Evolutionary conservation across 2,113 vertebrate genomes (phyloP).

Genomic region (Rhinoderma darwinii): DNA sequence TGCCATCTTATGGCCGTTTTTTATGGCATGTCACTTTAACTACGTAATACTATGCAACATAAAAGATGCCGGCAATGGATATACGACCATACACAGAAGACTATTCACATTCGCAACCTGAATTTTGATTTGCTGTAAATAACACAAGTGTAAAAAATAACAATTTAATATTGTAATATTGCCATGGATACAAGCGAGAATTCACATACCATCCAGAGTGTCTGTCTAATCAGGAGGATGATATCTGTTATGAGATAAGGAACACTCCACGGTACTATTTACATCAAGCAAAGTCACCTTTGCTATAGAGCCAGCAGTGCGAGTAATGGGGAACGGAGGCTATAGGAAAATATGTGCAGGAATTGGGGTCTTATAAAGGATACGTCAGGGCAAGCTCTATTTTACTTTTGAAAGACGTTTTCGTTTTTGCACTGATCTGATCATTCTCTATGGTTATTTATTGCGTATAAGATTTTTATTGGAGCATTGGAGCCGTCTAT

Average conservation of each 20-base stretch:
- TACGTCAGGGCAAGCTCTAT: not conserved
- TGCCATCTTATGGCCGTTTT: not conserved
- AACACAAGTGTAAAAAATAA: not conserved
- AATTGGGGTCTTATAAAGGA: conserved; percentile 8
- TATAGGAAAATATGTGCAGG: not conserved
- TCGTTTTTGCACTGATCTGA: not conserved
- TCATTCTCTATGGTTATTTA: not conserved
- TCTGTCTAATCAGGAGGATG: conserved; percentile 8
- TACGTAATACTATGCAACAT: not conserved
- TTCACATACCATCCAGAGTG: not conserved
- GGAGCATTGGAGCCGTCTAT: not conserved
- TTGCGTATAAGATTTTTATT: not conserved
- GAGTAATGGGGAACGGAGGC: conserved; percentile 22
- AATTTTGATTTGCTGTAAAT: not conserved
- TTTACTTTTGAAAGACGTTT: not conserved
- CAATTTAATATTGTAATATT: conserved; percentile 4
- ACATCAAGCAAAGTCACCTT: conserved; percentile 41
- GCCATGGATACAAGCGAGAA: not conserved
- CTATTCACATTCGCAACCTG: not conserved
- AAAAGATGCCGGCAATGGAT: not conserved
- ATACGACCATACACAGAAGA: not conserved
- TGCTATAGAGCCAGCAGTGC: conserved; percentile 37
- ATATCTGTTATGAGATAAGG: conserved; percentile 36
- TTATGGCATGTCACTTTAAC: not conserved
- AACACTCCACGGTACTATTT: conserved; percentile 5